A percentile compares a stretch with the other conserved stretches of the same genome.
Conservation (phyloP, 2,113 vertebrate genomes). For the Hyperoodon ampullatus region DNA sequence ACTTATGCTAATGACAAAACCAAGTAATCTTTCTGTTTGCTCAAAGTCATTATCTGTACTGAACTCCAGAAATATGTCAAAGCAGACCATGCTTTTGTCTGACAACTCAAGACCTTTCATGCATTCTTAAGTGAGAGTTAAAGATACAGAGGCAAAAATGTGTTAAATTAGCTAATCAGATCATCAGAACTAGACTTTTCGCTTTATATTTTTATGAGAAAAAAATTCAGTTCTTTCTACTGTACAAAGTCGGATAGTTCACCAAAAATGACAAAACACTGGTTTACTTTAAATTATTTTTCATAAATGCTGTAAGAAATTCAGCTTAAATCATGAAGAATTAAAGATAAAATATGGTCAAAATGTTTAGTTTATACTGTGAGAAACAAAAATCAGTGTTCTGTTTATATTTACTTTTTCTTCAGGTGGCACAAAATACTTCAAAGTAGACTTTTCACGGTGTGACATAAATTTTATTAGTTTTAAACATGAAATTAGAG, state of each 20-base stretch:
- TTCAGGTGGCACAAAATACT: not conserved
- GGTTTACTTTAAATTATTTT: not conserved
- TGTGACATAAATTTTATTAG: not conserved
- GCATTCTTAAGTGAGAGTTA: not conserved
- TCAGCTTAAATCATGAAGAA: not conserved
- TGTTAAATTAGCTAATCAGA: not conserved
- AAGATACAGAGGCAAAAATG: not conserved
- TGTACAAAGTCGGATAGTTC: not conserved
- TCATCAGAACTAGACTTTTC: not conserved
- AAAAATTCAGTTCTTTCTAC: not conserved
- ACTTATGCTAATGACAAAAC: not conserved
- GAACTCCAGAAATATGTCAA: conserved; percentile 23
- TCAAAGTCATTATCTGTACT: conserved; percentile 25
- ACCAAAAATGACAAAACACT: not conserved
- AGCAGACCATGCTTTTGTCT: not conserved
- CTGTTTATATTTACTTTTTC: not conserved
- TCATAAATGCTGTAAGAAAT: not conserved
- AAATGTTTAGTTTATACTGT: not conserved
- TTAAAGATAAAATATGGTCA: not conserved
- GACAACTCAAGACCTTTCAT: not conserved
- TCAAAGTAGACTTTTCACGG: not conserved
- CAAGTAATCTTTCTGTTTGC: conserved; percentile 15
- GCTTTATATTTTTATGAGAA: not conserved
- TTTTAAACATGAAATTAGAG: not conserved
- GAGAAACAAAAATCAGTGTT: not conserved